phyloP scores from a whole-genome alignment of 2,888 invertebrate species.

The Sphinx pinastri region DNA sequence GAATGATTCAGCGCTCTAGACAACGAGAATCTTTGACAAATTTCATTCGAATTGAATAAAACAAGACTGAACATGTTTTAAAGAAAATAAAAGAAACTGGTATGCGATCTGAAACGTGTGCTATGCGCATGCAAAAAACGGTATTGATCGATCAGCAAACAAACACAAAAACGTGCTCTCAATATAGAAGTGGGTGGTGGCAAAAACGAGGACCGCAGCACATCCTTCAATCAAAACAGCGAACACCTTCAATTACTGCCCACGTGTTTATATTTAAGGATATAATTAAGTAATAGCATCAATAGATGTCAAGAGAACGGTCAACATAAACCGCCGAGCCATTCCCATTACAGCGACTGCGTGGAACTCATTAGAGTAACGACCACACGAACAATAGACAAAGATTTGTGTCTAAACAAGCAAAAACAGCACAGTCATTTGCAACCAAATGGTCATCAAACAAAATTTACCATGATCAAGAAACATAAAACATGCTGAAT shows the following conservation, averaged over 20 bases:
- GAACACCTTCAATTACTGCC: slow-evolving; percentile 21
- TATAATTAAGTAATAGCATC: slow-evolving; percentile 23
- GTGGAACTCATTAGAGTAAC: slow-evolving; percentile 52
- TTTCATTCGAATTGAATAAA: neutral
- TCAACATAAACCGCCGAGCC: slow-evolving; percentile 34
- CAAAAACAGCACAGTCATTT: slow-evolving; percentile 40
- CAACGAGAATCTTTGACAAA: neutral
- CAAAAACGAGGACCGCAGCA: slow-evolving; percentile 17
- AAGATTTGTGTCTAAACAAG: slow-evolving; percentile 39
- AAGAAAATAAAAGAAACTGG: slow-evolving; percentile 17
- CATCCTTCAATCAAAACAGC: slow-evolving; percentile 17
- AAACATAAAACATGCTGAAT: slow-evolving; percentile 37
- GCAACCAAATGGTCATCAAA: slow-evolving; percentile 39
- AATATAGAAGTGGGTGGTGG: slow-evolving; percentile 15
- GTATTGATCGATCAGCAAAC: slow-evolving; percentile 25
- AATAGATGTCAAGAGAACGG: slow-evolving; percentile 8
- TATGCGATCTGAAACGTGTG: slow-evolving; percentile 20
- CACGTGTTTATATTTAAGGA: slow-evolving; percentile 6
- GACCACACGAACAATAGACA: slow-evolving; percentile 46
- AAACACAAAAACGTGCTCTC: slow-evolving; percentile 24
- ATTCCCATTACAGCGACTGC: neutral
- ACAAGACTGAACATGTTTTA: slow-evolving; percentile 9
- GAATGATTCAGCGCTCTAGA: slow-evolving; percentile 7
- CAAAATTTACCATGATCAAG: slow-evolving; percentile 36
- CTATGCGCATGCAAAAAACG: slow-evolving; percentile 15